Percentiles rank a stretch among this genome's conserved stretches.
Conservation (phyloP, 2,888 invertebrate species). For the Uloborus plumipes region DNA sequence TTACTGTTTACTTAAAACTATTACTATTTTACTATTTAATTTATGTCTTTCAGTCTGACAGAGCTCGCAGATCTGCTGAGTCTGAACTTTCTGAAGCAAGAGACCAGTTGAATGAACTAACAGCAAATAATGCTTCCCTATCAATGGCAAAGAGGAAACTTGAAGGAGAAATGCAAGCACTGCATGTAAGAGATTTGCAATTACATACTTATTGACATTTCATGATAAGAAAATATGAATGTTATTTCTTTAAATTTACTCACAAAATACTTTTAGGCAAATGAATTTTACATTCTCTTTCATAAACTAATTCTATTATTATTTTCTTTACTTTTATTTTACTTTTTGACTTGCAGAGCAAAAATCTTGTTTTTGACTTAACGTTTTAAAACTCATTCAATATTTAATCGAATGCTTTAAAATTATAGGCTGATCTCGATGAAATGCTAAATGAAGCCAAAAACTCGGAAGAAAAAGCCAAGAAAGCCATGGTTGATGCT, state of each 20-base stretch:
- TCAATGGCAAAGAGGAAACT: constrained; percentile 99
- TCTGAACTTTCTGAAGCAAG: constrained; percentile 97
- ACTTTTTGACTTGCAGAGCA: neutral
- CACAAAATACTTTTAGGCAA: neutral
- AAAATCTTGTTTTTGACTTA: neutral
- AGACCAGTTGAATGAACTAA: constrained; percentile 97
- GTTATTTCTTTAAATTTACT: neutral
- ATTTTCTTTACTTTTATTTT: constrained; percentile 6
- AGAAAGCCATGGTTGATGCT: constrained; percentile 99
- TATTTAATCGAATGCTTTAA: neutral
- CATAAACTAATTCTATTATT: neutral
- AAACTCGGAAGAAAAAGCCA: constrained; percentile 98
- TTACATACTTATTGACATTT: neutral
- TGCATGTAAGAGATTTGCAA: constrained; percentile 79
- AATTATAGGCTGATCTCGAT: constrained; percentile 87
- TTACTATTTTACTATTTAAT: too few relatives aligned
- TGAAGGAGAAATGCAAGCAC: constrained; percentile 97
- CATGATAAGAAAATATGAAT: neutral
- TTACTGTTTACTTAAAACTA: too few relatives aligned
- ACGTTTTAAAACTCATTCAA: too few relatives aligned
- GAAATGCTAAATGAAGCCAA: constrained; percentile 98
- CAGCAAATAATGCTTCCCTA: constrained; percentile 92
- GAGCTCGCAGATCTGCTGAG: constrained; percentile 97
- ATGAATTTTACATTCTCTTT: neutral
- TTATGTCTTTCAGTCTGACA: constrained; percentile 79